A percentile compares a stretch with the other conserved stretches of the same genome.
Evolutionary conservation across 2,113 vertebrate genomes (phyloP).

Genomic region (Stomatorhinus ivindoensis): DNA sequence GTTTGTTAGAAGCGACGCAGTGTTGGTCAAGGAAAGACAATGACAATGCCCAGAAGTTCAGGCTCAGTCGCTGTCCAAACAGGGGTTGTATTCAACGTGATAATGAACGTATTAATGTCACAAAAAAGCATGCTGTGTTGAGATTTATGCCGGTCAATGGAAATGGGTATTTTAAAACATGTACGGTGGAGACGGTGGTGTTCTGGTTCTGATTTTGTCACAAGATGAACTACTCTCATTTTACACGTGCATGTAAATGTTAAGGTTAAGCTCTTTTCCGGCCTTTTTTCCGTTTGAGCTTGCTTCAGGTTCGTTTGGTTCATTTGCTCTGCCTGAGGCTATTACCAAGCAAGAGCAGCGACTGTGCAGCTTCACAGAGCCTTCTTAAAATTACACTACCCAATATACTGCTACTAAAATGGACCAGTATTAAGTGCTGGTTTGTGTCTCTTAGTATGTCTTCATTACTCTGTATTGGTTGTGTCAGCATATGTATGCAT

Average conservation of each 20-base stretch:
- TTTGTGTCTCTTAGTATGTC: background rate
- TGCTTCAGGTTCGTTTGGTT: conserved; percentile 28
- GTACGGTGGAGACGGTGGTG: too few species aligned
- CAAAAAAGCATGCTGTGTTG: background rate
- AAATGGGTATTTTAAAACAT: background rate
- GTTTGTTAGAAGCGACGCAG: background rate
- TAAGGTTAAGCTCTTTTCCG: background rate
- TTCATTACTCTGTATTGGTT: background rate
- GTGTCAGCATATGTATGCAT: background rate
- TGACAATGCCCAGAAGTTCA: background rate
- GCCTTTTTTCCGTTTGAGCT: background rate
- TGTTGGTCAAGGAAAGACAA: background rate
- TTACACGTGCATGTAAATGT: background rate
- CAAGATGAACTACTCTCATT: background rate
- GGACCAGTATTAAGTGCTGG: background rate
- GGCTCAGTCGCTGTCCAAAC: background rate
- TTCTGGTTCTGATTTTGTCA: background rate
- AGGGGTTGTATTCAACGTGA: background rate
- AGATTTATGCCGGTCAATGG: background rate
- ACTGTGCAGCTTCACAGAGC: background rate
- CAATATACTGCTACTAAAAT: background rate
- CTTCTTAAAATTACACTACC: background rate
- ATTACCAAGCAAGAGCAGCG: background rate
- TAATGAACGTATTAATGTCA: background rate
- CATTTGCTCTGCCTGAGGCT: conserved; percentile 22